Base-by-base conservation (phyloP, 2,113 vertebrate genomes). In the Limanda limanda region DNA sequence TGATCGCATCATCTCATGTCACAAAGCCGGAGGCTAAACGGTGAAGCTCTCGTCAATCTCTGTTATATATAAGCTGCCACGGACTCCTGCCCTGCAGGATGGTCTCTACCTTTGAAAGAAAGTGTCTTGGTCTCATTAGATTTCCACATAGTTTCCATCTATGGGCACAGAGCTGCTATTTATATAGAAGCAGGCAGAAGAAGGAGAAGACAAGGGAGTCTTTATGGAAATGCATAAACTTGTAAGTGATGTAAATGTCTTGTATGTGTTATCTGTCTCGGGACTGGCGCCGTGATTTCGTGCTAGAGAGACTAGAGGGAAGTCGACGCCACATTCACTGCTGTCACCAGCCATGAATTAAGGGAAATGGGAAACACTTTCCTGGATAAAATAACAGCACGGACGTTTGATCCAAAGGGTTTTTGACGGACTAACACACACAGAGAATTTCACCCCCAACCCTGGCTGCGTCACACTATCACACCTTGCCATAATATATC, bases 211-310 rank as follows among this genome's bases (percentile, higher is more conserved):
- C 83, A 78, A 71, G 75, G 68, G 63, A 48, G 60, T 61, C 81
- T 84, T 82, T 82, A 74, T 86, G 80, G 55, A 79, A 79, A 83
- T 48, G 59, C 45, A 24, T 40, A 55, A 31, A 77, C 61, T 74
- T 72, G 57, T 73, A 74, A 74, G 66, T 68, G 74, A 69, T 82
- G 69, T 80, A 73, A 82, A 83, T 68, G 79, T 74, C 74, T 52
- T 74, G 76, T 75, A 31, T 76, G 76, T 81, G 74, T 83, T 83
- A 76, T 81, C 74, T 81, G 84, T 89, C 80, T 78, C 68, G 45
- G 60, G 61, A 40, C 82, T 69, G 83, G 77, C 83, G 75, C 72
- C 81, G 76, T 75, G 75, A 77, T 58, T 79, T 75, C 56, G 68
- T 79, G 84, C 78, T 68, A 2, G 15, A 56, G 62, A 55, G 70